Evolutionary conservation across 2,113 vertebrate genomes (phyloP), one percentile per base, ranked within the genome.

Genomic region (Oryzias celebensis): DNA sequence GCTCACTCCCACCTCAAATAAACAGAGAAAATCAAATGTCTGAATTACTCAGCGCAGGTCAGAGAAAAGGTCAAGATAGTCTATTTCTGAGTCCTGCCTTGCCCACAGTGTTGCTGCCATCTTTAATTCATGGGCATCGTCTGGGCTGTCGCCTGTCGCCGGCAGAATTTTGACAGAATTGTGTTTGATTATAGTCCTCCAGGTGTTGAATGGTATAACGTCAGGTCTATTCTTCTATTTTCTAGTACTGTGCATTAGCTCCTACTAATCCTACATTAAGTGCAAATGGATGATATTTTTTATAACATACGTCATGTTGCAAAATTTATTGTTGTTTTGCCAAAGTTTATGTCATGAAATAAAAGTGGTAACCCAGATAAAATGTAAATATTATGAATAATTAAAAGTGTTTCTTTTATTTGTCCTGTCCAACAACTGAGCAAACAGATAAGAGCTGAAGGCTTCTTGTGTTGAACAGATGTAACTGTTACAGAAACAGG

Each of bases 101-200:
- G 84, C 82, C 36, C 49, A 14, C 70, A 65, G 84, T 52, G 65
- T 82, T 41, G 58, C 65, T 78, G 76, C 75, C 84, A 87, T 90
- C 69, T 89, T 87, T 85, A 82, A 89, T 90, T 88, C 79, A 87
- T 89, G 68, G 82, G 51, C 20, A 71, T 52, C 73, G 84, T 77
- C 83, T 66, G 64, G 63, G 58, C 60, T 82, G 82, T 83, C 48
- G 75, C 84, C 82, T 68, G 54, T 22, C 75, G 82, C 80, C 70
- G 77, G 76, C 73, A 71, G 76, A 81, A 80, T 77, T 78, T 58
- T 65, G 60, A 22, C 57, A 62, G 57, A 63, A 70, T 74, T 73
- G 75, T 75, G 69, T 78, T 72, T 65, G 26, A 75, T 69, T 72
- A 65, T 60, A 46, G 52, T 58, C 42, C 0, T 73, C 13, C 55